phyloP scores from a whole-genome alignment of 2,888 invertebrate species.

The Melanophora roralis region DNA sequence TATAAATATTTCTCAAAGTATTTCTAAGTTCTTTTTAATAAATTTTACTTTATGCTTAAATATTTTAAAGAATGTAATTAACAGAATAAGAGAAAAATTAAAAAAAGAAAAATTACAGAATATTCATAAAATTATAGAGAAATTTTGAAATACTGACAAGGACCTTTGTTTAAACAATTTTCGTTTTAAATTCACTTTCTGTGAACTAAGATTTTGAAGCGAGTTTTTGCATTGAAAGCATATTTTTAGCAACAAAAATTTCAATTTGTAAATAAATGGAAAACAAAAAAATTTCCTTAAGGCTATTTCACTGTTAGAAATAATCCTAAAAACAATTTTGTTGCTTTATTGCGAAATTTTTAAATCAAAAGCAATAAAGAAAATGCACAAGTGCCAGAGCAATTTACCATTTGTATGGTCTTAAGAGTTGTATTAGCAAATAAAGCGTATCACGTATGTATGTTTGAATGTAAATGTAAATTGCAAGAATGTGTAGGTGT shows the following conservation, averaged over 20 bases:
- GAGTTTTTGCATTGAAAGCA: background rate
- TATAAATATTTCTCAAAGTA: background rate
- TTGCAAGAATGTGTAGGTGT: background rate
- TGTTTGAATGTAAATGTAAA: background rate
- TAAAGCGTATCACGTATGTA: too few relatives aligned
- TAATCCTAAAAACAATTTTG: background rate
- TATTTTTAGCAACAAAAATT: background rate
- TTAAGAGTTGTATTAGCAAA: too few relatives aligned
- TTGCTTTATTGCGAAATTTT: conserved; percentile 4
- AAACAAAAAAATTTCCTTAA: conserved; percentile 18
- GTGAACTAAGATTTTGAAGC: conserved; percentile 2
- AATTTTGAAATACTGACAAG: background rate
- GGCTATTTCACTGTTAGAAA: conserved; percentile 23
- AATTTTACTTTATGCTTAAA: background rate
- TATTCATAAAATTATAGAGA: background rate
- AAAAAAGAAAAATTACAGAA: background rate
- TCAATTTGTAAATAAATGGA: conserved; percentile 29
- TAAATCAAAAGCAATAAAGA: background rate
- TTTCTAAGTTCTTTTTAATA: background rate
- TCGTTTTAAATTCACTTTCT: conserved; percentile 27
- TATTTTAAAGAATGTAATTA: background rate
- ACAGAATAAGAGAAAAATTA: background rate
- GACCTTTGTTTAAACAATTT: conserved; percentile 22
- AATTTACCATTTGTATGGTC: conserved; percentile 2
- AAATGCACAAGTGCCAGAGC: background rate